These are phyloP conservation scores for Phataginus tetradactyla DNA, from an alignment of 2,797 vertebrate species.

Conservation along the genomic window DNA sequence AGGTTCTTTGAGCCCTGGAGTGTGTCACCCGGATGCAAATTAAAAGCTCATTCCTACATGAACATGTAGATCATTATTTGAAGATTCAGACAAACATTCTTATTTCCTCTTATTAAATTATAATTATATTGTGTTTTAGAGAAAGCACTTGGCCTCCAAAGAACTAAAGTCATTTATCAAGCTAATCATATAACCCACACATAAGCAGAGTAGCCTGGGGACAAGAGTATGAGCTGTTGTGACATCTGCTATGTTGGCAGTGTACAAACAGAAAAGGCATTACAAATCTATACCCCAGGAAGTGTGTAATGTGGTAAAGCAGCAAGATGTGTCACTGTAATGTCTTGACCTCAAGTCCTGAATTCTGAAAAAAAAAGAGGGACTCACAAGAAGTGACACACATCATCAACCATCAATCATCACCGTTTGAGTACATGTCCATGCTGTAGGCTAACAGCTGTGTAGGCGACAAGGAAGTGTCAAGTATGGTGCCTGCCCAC, in stretches of 20 bases:
- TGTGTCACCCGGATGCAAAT: neutral
- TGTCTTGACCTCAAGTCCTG: neutral
- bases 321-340: neutral
- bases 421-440: neutral
- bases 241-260: slow-evolving; percentile 1
- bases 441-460: neutral
- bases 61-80: neutral
- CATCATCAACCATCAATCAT: neutral
- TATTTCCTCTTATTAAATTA: neutral
- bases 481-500: neutral
- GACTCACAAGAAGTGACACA: neutral
- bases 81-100: neutral
- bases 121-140: neutral
- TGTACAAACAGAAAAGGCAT: neutral
- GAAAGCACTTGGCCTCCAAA: neutral
- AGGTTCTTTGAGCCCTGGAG: neutral
- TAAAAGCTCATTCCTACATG: neutral
- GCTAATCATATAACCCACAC: neutral
- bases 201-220: neutral
- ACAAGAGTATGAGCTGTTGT: neutral
- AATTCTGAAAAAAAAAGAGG: neutral
- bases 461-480: neutral
- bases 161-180: neutral
- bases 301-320: neutral
- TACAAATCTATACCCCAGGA: neutral